These are phyloP conservation scores for Phocides pigmalion DNA, from an alignment of 1,140 invertebrate species.

Conservation along the genomic window DNA sequence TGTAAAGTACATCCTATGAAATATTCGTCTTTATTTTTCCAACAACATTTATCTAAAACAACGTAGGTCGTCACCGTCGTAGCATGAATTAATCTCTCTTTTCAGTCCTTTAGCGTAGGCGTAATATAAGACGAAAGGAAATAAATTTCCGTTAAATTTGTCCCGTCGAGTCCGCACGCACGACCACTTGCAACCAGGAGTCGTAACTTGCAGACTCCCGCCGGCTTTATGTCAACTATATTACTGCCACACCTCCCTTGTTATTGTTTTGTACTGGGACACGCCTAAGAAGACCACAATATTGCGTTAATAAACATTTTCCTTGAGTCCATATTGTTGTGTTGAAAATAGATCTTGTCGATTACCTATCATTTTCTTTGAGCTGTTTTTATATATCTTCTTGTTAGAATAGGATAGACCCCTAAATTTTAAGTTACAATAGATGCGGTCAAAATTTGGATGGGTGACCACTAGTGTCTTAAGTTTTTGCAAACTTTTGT, in stretches of 20 bases:
- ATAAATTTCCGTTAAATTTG: constrained; percentile 25
- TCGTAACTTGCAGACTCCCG: constrained; percentile 25
- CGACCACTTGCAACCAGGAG: constrained; percentile 16
- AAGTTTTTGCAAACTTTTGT: no score
- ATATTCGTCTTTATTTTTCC: background rate
- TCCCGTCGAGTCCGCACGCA: background rate
- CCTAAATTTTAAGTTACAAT: no score
- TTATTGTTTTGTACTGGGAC: constrained; percentile 2
- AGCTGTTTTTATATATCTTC: no score
- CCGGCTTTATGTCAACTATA: constrained; percentile 17
- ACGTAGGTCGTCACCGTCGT: background rate
- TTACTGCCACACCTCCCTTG: constrained; percentile 18
- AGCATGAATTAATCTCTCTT: constrained; percentile 6
- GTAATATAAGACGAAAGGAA: constrained; percentile 23
- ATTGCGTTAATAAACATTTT: background rate
- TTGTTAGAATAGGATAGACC: no score
- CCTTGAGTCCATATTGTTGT: no score
- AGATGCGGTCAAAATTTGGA: no score
- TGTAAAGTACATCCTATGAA: background rate
- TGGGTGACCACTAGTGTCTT: no score
- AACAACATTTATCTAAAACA: background rate
- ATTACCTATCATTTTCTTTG: background rate
- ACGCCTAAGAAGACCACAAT: constrained; percentile 6
- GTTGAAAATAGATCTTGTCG: no score
- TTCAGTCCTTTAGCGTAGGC: background rate